Base-by-base conservation (phyloP, 2,113 vertebrate genomes). In the Rhineura floridana region DNA sequence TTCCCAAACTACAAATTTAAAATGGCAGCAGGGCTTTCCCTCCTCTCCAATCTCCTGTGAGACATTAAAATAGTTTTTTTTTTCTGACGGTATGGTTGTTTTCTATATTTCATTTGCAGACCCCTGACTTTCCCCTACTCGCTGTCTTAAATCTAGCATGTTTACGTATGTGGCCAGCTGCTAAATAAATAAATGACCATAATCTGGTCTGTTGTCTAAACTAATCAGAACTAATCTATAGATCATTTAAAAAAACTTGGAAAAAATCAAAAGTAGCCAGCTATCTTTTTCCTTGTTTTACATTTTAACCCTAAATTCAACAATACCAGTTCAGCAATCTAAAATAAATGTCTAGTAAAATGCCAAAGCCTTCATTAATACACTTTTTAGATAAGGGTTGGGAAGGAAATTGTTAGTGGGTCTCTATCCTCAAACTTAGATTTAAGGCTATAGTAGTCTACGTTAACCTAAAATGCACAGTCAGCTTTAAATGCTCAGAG, bases 31-130 rank as follows among this genome's bases (percentile, higher is more conserved):
- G 33, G 19, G 23, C 84, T 87, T 78, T 39, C 30, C 12, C 8
- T 4, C 44, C n/a, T 70, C 13, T 15, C 89, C 75, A 91, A 69
- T 88, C 85, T 87, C 83, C 86, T 90, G 85, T 0, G 11, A 90
- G 87, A 0, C 0, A 59, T 83, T 84, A 89, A 90, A 91, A 90
- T 69, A 65, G 83, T 15, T 84, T 93, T 91, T 15, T 84, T 93
- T 91, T 0, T 42, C 83, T 89, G 87, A 70, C 88, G 77, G 78
- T 95, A 91, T 94, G 90, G 83, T 93, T 90, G 91, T 91, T 94
- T 91, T 94, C 93, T 84, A 87, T 95, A 95, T 95, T 96, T 94
- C 93, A 96, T 91, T 62, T 89, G 90, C 94, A 95, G 94, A 95
- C 94, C 94, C 96, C 92, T 92, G 95, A 92, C 81, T 88, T 87